phyloP scores from a whole-genome alignment of 2,888 invertebrate genomes.

The Sphaerophoria taeniata region DNA sequence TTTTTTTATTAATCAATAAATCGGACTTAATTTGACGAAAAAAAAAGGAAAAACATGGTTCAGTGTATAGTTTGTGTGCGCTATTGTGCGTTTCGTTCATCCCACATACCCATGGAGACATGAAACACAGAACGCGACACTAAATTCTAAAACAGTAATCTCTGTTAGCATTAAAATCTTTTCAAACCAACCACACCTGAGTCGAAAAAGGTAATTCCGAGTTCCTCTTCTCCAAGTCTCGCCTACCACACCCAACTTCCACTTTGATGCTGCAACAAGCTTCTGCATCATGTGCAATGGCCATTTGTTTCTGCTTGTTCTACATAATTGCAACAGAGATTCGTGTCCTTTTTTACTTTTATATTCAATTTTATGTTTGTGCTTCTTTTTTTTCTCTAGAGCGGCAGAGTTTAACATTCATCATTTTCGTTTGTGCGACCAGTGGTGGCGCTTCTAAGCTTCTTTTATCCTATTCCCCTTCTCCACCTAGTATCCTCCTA shows the following conservation, averaged over 20 bases:
- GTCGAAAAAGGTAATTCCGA: conserved; percentile 31
- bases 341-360: neutral
- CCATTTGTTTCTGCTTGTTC: conserved; percentile 26
- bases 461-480: neutral
- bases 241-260: too few relatives aligned
- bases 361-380: neutral
- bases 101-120: neutral
- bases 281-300: neutral
- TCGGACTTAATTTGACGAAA: too few relatives aligned
- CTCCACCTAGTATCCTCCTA: neutral
- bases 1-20: too few relatives aligned
- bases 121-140: neutral
- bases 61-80: conserved; percentile 10
- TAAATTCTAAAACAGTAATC: conserved; percentile 56
- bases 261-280: too few relatives aligned
- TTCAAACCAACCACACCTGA: conserved; percentile 63
- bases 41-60: too few relatives aligned
- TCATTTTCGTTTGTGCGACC: conserved; percentile 17
- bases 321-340: conserved; percentile 12
- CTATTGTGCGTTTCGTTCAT: neutral
- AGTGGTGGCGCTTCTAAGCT: neutral
- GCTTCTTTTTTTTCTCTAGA: neutral
- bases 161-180: conserved; percentile 60
- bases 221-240: neutral
- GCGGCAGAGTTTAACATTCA: conserved; percentile 19